Evolutionary conservation across 1,140 invertebrate species (phyloP).

Genomic region (Lepidurus arcticus): DNA sequence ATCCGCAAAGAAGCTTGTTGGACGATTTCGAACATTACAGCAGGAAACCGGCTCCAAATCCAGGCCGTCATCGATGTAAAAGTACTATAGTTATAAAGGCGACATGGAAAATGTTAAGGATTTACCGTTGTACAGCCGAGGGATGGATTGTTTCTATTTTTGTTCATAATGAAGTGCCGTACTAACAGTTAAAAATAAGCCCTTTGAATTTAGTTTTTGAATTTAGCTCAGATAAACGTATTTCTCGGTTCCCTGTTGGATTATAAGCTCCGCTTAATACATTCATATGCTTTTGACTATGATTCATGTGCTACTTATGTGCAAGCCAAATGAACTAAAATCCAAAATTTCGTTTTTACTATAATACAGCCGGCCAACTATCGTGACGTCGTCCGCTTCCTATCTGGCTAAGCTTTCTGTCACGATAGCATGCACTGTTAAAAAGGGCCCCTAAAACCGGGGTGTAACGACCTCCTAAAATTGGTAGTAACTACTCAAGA

Average conservation of each 20-base stretch:
- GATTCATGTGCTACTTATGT: background rate
- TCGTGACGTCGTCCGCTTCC: too few relatives aligned
- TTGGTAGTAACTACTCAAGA: too few relatives aligned
- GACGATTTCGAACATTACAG: slow-evolving; percentile 97
- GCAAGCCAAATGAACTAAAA: background rate
- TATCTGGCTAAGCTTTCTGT: too few relatives aligned
- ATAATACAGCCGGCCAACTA: too few relatives aligned
- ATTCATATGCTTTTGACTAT: slow-evolving; percentile 22
- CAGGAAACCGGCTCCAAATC: slow-evolving; percentile 89
- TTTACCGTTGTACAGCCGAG: slow-evolving; percentile 8
- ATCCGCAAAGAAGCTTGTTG: slow-evolving; percentile 95
- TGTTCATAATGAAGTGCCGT: slow-evolving; percentile 19
- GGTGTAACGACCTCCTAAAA: too few relatives aligned
- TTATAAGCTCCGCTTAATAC: slow-evolving; percentile 17
- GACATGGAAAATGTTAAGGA: background rate
- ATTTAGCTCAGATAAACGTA: background rate
- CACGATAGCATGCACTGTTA: too few relatives aligned
- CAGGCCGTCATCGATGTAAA: slow-evolving; percentile 83
- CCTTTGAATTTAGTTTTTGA: background rate
- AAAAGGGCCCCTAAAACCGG: too few relatives aligned
- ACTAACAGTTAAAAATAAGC: background rate
- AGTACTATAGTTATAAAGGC: background rate
- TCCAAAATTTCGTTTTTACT: background rate
- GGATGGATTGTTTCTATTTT: slow-evolving; percentile 1
- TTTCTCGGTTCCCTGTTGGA: background rate